These are phyloP conservation scores for Fundulus diaphanus DNA, from an alignment of 2,797 vertebrate species.

Conservation along the genomic window DNA sequence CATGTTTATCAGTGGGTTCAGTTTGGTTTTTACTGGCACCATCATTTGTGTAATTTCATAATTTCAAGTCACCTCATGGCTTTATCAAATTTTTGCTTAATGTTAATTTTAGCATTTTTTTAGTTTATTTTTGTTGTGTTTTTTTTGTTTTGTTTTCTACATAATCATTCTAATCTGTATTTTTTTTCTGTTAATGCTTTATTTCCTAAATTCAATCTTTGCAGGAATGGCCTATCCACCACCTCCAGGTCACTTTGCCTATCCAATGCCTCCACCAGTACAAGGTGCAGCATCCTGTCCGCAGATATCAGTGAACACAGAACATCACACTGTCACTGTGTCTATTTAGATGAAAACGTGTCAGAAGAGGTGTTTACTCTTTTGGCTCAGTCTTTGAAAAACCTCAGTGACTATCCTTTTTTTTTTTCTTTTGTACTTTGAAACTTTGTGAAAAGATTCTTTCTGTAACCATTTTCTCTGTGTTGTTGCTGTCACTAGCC, in stretches of 20 bases:
- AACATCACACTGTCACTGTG: background rate
- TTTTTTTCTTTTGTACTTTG: background rate
- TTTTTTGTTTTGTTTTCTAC: background rate
- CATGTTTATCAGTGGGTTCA: background rate
- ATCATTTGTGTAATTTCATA: background rate
- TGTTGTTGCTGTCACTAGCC: background rate
- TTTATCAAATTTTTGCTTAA: background rate
- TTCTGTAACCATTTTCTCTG: background rate
- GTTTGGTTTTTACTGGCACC: background rate
- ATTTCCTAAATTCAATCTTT: slow-evolving; percentile 7
- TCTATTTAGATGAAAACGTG: background rate
- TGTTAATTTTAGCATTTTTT: background rate
- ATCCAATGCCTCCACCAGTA: slow-evolving; percentile 5
- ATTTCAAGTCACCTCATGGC: background rate
- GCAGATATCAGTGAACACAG: background rate
- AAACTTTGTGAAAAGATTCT: background rate
- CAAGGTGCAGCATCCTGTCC: slow-evolving; percentile 5
- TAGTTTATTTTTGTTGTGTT: no score
- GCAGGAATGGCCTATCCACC: slow-evolving; percentile 5
- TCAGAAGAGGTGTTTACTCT: background rate
- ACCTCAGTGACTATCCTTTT: background rate
- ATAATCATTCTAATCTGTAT: background rate
- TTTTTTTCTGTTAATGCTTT: slow-evolving; percentile 6
- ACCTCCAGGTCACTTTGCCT: slow-evolving; percentile 8
- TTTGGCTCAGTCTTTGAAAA: background rate